Conservation (phyloP, 2,113 vertebrate genomes). For the Notechis scutatus region DNA sequence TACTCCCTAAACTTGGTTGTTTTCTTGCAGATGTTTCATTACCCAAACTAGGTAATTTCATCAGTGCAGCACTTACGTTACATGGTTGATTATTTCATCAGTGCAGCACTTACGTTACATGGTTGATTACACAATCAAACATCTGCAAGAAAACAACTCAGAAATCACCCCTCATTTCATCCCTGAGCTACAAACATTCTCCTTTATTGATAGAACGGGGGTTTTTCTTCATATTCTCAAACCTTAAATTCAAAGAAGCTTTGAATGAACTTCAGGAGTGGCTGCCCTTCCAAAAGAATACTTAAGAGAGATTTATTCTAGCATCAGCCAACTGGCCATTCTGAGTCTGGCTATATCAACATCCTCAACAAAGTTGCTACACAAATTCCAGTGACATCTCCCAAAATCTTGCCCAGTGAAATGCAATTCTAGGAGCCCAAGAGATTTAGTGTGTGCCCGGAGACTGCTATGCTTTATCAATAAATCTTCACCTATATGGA, state of each 20-base stretch:
- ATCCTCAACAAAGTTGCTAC: too few species aligned
- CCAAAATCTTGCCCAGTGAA: not conserved
- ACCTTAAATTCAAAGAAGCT: not conserved
- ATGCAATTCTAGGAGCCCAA: not conserved
- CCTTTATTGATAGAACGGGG: not conserved
- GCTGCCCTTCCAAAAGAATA: not conserved
- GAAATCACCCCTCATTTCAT: not conserved
- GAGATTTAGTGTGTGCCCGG: not conserved
- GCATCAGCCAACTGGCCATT: not conserved
- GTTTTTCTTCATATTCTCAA: not conserved
- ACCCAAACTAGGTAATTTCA: not conserved
- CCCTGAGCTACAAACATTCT: not conserved
- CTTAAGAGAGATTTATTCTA: not conserved
- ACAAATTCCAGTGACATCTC: not conserved
- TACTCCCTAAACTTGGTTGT: not conserved
- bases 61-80: not conserved
- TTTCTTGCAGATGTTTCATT: not conserved
- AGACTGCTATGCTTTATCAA: not conserved
- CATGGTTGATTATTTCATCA: too few species aligned
- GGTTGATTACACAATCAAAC: not conserved
- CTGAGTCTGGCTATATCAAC: not conserved
- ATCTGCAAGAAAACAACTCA: not conserved
- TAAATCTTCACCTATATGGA: not conserved
- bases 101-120: not conserved
- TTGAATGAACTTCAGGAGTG: not conserved